Evolutionary conservation across 2,888 invertebrate species (phyloP).

Genomic region (Drosophila formosana): DNA sequence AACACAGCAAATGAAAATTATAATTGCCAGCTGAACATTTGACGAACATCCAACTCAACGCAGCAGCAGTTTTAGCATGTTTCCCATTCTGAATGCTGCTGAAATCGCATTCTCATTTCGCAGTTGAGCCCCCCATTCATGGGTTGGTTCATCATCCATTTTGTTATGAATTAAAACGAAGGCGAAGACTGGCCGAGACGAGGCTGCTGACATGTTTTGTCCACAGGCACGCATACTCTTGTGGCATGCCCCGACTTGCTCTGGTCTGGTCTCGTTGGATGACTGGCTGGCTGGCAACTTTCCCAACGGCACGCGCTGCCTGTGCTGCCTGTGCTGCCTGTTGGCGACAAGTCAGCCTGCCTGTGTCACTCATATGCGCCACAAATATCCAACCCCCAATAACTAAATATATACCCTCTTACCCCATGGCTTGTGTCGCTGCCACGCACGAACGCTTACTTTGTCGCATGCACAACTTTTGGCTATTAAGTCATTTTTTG

Average conservation of each 20-base stretch:
- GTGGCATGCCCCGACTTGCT: conserved; percentile 37
- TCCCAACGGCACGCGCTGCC: conserved; percentile 79
- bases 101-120: conserved; percentile 27
- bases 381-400: conserved; percentile 68
- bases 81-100: conserved; percentile 5
- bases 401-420: too few species aligned
- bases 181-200: conserved; percentile 61
- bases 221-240: conserved; percentile 80
- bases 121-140: conserved; percentile 56
- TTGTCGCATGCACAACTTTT: conserved; percentile 81
- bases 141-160: conserved; percentile 66
- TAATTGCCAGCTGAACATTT: conserved; percentile 76
- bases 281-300: conserved; percentile 63
- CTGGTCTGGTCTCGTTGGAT: conserved; percentile 24
- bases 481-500: conserved; percentile 82
- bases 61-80: conserved; percentile 9
- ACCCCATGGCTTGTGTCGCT: conserved; percentile 41
- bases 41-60: conserved; percentile 28
- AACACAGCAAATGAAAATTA: conserved; percentile 74
- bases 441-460: conserved; percentile 81
- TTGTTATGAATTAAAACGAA: conserved; percentile 75
- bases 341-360: conserved; percentile 73
- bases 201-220: conserved; percentile 80
- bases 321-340: conserved; percentile 9
- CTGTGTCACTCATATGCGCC: conserved; percentile 77